Conservation (phyloP, 2,113 vertebrate species). For the Muscicapa adusta region DNA sequence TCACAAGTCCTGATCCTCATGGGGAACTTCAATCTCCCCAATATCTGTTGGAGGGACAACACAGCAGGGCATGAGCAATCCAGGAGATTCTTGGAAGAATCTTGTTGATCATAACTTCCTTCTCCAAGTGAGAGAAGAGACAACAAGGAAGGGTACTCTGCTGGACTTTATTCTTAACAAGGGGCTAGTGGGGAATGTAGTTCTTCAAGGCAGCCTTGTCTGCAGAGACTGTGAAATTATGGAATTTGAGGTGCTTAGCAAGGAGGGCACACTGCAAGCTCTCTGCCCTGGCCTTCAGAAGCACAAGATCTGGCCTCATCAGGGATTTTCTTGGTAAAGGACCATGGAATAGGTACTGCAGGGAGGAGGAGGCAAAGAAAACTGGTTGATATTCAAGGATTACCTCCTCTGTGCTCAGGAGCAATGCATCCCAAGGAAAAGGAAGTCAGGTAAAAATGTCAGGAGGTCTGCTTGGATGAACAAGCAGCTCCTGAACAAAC, state of each 20-base stretch:
- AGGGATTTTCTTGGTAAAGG: background rate
- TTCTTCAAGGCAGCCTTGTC: background rate
- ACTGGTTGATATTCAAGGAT: background rate
- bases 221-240: background rate
- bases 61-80: background rate
- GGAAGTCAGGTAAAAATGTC: background rate
- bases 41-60: background rate
- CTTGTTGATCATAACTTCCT: background rate
- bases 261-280: background rate
- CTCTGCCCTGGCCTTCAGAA: background rate
- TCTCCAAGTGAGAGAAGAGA: background rate
- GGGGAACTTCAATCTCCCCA: background rate
- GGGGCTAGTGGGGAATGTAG: background rate
- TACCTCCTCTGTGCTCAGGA: background rate
- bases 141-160: background rate
- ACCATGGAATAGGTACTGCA: background rate
- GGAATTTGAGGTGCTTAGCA: background rate
- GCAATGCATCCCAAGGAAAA: background rate
- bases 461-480: background rate
- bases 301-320: background rate
- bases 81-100: background rate
- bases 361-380: background rate
- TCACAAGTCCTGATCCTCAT: background rate
- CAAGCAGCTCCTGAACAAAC: background rate
- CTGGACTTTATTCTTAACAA: background rate